Evolutionary conservation across 1,140 invertebrate species (phyloP), one percentile per base, ranked within the genome.

Genomic region (Tenebrio molitor): DNA sequence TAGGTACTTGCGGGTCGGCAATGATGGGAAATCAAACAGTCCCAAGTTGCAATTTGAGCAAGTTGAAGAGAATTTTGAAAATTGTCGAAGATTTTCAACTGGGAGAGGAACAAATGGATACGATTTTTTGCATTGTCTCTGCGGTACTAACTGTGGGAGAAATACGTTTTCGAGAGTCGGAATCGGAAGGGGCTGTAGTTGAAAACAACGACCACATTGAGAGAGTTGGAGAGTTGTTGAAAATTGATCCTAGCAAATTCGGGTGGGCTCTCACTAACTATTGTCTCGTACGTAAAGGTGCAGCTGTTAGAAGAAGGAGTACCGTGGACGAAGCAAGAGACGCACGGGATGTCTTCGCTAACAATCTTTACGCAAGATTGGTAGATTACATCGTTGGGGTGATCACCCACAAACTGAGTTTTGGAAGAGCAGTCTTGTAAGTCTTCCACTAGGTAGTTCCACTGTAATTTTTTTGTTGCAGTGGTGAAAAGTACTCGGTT

Each of bases 331-430:
- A 95, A 83, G 92, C 93, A 0, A 85, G 88, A 73, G 89, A 92
- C 81, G 89, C 92, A 1, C 84, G 92, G 44, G 91, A 95, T 83
- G 92, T 93, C 6, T 84, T 95, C 6, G 92, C 93, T 6, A 90
- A 91, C 75, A 91, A 90, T 10, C 82, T 95, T 14, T 95, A 95
- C 81, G 88, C 89, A 62, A 88, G 94, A 76, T 80, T 97, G n/a
- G 90, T 97, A 74, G 94, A 97, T 83, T 97, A 94, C 89, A 88
- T 97, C 76, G 88, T 97, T 17, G 95, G 95, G 81, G 86, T 89
- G 53, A 91, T 97, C 66, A 97, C 97, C 82, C 86, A 88, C 23
- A 93, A 94, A 77, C 85, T 97, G 68, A 89, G 92, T 29, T 89
- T 93, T 78, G 90, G 91, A 74, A 85, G 91, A 79, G 89, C 91